Evolutionary conservation across 2,113 vertebrate genomes (phyloP).

Genomic region (Acinonyx jubatus): DNA sequence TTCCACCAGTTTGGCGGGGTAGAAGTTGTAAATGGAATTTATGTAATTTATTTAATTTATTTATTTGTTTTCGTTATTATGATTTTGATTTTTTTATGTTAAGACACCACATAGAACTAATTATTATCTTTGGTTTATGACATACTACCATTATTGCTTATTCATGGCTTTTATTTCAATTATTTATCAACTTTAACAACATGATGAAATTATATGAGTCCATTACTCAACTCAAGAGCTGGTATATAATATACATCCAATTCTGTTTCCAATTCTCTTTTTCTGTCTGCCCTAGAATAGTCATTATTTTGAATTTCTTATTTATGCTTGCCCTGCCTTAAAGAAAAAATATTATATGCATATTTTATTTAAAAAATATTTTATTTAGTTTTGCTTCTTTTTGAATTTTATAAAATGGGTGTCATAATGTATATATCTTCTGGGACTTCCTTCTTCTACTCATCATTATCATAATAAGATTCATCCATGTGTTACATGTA

Average conservation of each 20-base stretch:
- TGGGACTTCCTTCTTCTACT: neutral
- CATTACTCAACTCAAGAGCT: neutral
- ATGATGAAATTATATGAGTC: neutral
- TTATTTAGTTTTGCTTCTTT: constrained; percentile 1
- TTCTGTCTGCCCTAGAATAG: neutral
- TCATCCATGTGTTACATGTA: neutral
- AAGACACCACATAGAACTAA: neutral
- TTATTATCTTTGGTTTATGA: neutral
- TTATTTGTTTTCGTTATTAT: neutral
- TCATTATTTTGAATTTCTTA: constrained; percentile 4
- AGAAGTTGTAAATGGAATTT: neutral
- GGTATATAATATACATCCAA: neutral
- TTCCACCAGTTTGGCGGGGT: neutral
- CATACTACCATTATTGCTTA: neutral
- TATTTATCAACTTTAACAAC: neutral
- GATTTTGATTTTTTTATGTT: neutral
- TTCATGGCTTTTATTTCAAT: neutral
- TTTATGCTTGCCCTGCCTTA: neutral
- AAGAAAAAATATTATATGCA: neutral
- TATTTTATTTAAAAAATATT: neutral
- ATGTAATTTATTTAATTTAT: constrained; percentile 5
- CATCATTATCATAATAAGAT: neutral
- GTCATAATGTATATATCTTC: neutral
- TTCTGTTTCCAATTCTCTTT: neutral
- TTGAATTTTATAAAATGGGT: constrained; percentile 22